Evolutionary conservation across 30 jellyfish, hydroid and myxozoan species (phyloP).

Genomic region (Pelagia noctiluca): DNA sequence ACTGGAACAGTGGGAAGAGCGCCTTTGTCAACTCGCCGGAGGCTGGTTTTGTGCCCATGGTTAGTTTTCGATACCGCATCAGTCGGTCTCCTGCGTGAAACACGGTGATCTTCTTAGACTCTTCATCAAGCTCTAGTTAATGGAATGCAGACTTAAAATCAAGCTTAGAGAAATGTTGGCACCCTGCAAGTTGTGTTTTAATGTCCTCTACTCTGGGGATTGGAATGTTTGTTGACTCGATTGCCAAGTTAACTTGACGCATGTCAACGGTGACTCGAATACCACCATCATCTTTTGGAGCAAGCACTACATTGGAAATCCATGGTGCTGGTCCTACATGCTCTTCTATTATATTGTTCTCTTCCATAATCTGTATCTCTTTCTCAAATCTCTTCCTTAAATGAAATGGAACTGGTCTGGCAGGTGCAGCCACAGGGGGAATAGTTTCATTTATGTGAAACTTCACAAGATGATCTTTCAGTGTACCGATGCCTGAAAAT

Average conservation of each 20-base stretch:
- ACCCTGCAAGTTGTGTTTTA: slow-evolving; percentile 16
- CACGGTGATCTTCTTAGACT: neutral
- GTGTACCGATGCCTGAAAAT: neutral
- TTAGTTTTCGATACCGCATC: neutral
- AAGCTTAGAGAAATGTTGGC: slow-evolving; percentile 14
- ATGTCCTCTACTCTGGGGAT: slow-evolving; percentile 1
- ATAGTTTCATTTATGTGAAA: neutral
- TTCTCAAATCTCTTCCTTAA: neutral
- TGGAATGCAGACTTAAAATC: slow-evolving; percentile 21
- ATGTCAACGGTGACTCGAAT: neutral
- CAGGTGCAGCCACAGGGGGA: neutral
- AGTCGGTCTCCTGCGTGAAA: slow-evolving; percentile 11
- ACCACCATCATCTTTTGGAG: neutral
- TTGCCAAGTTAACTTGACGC: neutral
- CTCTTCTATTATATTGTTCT: neutral
- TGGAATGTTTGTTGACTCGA: neutral
- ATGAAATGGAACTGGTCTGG: neutral
- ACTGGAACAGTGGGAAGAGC: neutral
- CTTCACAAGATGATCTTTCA: neutral
- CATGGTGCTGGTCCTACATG: neutral
- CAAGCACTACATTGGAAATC: neutral
- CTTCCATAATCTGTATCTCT: neutral
- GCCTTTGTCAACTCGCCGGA: neutral
- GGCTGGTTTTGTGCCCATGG: neutral
- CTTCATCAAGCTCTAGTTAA: neutral